These are phyloP conservation scores for Pachycephala philippinensis DNA, from an alignment of 2,113 vertebrate species.

Conservation along the genomic window DNA sequence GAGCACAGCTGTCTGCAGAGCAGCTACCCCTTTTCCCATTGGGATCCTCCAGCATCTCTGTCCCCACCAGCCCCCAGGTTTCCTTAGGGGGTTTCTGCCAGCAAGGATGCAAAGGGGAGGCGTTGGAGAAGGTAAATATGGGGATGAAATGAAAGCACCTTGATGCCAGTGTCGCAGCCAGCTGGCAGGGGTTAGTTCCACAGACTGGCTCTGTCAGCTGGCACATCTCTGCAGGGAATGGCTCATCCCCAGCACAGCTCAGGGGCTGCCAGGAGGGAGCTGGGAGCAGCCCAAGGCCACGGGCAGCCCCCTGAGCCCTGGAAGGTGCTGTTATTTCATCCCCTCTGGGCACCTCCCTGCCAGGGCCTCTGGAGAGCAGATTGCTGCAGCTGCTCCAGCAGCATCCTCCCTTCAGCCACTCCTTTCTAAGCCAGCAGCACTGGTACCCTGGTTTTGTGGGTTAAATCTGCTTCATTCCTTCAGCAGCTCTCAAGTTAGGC, in stretches of 20 bases:
- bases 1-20: background rate
- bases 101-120: background rate
- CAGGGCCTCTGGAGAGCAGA: background rate
- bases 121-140: rapidly evolving
- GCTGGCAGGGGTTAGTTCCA: background rate
- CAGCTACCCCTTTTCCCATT: background rate
- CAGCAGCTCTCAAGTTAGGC: background rate
- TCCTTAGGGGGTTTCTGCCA: background rate
- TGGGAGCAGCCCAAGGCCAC: background rate
- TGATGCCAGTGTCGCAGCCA: background rate
- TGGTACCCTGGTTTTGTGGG: background rate
- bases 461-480: background rate
- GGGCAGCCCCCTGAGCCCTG: background rate
- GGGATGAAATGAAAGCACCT: background rate
- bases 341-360: background rate
- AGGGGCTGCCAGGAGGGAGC: background rate
- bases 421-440: background rate
- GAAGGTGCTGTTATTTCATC: too few relatives aligned
- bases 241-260: rapidly evolving
- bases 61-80: background rate
- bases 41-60: background rate
- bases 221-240: background rate
- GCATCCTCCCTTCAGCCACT: background rate
- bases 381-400: background rate
- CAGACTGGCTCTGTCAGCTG: background rate